Percentiles rank a stretch among this genome's conserved stretches.
Conservation (phyloP, 2,113 vertebrate species). For the Vicugna pacos region DNA sequence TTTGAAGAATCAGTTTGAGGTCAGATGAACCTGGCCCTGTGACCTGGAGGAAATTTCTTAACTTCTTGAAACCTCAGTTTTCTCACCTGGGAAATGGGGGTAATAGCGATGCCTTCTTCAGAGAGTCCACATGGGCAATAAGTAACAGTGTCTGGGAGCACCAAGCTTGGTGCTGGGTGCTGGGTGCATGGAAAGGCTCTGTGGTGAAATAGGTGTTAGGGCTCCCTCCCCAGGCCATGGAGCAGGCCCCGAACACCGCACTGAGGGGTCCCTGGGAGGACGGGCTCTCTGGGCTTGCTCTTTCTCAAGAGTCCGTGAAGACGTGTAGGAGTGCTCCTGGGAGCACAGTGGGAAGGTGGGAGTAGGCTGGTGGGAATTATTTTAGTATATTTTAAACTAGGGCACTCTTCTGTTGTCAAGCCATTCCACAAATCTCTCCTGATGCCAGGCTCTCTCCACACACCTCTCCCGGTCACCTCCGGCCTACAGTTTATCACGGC, state of each 20-base stretch:
- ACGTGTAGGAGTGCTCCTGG: not conserved
- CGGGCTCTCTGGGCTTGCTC: no score
- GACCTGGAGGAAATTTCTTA: not conserved
- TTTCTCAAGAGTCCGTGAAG: not conserved
- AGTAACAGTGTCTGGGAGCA: not conserved
- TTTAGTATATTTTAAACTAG: conserved; percentile 31
- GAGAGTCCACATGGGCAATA: accelerated
- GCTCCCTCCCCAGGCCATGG: not conserved
- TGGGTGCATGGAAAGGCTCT: not conserved
- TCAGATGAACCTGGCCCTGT: not conserved
- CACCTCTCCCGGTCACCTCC: not conserved
- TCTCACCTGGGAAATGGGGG: not conserved
- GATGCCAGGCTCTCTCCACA: not conserved
- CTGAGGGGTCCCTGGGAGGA: accelerated
- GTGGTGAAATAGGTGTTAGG: accelerated
- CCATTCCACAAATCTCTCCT: conserved; percentile 50
- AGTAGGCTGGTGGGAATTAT: not conserved
- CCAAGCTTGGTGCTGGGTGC: no score
- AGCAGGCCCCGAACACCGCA: not conserved
- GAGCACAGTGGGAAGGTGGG: not conserved
- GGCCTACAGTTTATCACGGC: conserved; percentile 28
- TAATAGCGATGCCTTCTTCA: not conserved
- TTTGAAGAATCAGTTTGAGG: not conserved
- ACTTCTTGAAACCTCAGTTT: not conserved
- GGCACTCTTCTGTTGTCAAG: not conserved